These are phyloP conservation scores for Corydoras sp. DNA, from an alignment of 2,113 vertebrate genomes.

Conservation along the genomic window DNA sequence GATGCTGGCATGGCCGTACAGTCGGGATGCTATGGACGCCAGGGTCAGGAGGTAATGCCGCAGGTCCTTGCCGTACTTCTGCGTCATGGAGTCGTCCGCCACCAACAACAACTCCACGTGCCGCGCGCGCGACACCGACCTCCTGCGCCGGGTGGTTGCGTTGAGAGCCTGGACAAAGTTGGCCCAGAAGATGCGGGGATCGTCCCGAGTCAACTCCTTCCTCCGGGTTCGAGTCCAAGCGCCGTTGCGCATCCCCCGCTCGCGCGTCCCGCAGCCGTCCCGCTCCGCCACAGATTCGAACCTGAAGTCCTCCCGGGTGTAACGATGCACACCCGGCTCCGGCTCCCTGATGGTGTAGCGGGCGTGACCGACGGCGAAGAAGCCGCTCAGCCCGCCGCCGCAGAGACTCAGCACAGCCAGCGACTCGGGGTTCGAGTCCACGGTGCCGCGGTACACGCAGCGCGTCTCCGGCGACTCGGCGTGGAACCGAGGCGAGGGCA, in stretches of 20 bases:
- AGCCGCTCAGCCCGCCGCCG: constrained; percentile 80
- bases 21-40: constrained; percentile 85
- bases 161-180: background rate
- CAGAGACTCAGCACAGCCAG: constrained; percentile 84
- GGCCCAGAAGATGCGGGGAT: background rate
- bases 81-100: constrained; percentile 84
- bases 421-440: constrained; percentile 81
- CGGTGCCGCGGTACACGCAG: constrained; percentile 83
- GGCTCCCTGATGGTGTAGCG: constrained; percentile 77
- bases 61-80: constrained; percentile 85
- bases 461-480: constrained; percentile 51
- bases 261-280: constrained; percentile 62
- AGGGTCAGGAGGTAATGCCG: constrained; percentile 92
- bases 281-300: constrained; percentile 70
- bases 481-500: constrained; percentile 60
- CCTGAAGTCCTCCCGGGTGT: constrained; percentile 76
- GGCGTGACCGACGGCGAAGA: constrained; percentile 77
- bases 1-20: constrained; percentile 93
- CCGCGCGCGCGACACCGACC: constrained; percentile 84
- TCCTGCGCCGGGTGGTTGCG: constrained; percentile 45
- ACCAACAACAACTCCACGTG: constrained; percentile 95
- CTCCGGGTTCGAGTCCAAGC: background rate
- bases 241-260: constrained; percentile 48
- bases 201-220: background rate
- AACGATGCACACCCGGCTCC: constrained; percentile 68